Evolutionary conservation across 2,888 invertebrate genomes (phyloP).

Genomic region (Athripsodes cinereus): DNA sequence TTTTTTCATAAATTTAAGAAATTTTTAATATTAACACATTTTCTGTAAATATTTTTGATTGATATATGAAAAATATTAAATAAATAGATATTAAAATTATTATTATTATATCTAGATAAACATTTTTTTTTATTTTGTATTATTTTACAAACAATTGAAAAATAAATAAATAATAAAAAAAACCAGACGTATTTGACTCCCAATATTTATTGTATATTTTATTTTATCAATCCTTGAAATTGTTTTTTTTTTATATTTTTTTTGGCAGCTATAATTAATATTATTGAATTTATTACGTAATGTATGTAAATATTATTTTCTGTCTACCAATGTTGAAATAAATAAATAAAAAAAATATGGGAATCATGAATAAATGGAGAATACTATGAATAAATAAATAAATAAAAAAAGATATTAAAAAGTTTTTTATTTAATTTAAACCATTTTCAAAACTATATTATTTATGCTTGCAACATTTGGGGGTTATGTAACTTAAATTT

Average conservation of each 20-base stretch:
- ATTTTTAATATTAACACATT: not conserved
- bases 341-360: not conserved
- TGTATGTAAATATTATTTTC: not conserved
- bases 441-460: too few species aligned
- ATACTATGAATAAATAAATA: not conserved
- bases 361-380: not conserved
- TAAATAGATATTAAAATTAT: not conserved
- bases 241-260: not conserved
- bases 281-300: not conserved
- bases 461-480: too few species aligned
- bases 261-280: not conserved
- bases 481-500: too few species aligned
- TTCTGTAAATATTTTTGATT: not conserved
- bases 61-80: constrained; percentile 1
- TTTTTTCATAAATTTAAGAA: not conserved
- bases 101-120: not conserved
- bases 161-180: not conserved
- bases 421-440: too few species aligned
- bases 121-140: constrained; percentile 1
- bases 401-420: not conserved
- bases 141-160: not conserved
- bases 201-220: not conserved
- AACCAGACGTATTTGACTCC: too few species aligned
- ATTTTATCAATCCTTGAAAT: not conserved
- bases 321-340: not conserved